Conservation (phyloP, 1,140 invertebrate genomes). For the Bilobella aurantiaca region DNA sequence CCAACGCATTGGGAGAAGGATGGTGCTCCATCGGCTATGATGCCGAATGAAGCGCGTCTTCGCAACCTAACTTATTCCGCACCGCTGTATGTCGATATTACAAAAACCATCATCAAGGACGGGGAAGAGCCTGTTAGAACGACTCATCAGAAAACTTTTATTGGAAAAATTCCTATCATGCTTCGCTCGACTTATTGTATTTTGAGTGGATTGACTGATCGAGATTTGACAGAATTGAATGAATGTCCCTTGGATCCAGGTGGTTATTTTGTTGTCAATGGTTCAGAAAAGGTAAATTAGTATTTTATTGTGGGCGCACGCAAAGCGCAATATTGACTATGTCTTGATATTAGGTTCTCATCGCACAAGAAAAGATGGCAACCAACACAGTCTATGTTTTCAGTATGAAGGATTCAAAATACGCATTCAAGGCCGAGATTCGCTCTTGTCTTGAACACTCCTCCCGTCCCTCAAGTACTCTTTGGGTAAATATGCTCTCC, state of each 20-base stretch:
- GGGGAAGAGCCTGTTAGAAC: constrained; percentile 84
- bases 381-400: constrained; percentile 99
- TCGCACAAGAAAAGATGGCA: constrained; percentile 99
- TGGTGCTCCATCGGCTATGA: constrained; percentile 95
- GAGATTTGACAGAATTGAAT: constrained; percentile 96
- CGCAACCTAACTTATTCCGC: constrained; percentile 88
- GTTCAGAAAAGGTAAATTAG: constrained; percentile 72
- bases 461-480: constrained; percentile 82
- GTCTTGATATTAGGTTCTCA: constrained; percentile 53
- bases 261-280: constrained; percentile 93
- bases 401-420: constrained; percentile 96
- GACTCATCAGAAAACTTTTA: constrained; percentile 94
- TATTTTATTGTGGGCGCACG: not conserved
- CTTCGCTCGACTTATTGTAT: constrained; percentile 92
- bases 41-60: constrained; percentile 93
- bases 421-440: constrained; percentile 94
- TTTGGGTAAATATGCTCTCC: constrained; percentile 99
- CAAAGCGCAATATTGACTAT: not conserved
- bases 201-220: constrained; percentile 82
- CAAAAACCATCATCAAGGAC: constrained; percentile 86
- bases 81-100: constrained; percentile 95
- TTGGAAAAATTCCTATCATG: constrained; percentile 99
- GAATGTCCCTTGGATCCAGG: constrained; percentile 98
- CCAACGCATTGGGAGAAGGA: constrained; percentile 99
- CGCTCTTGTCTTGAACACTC: constrained; percentile 89